Conservation (phyloP, 2,797 vertebrate species). For the Denticeps clupeoides region DNA sequence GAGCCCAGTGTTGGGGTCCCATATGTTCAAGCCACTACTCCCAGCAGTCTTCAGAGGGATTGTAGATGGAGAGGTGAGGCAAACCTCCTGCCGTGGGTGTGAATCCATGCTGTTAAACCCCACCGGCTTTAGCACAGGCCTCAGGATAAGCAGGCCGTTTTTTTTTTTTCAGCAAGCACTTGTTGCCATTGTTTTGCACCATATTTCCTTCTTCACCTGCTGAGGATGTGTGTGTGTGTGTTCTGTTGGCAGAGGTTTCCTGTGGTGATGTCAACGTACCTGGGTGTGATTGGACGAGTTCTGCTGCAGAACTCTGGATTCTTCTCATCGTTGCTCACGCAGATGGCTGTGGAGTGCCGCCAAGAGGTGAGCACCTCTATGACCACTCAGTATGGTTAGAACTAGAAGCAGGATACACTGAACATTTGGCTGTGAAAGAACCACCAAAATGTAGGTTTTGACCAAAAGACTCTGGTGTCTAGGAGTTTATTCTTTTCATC, state of each 20-base stretch:
- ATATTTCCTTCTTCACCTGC: too few species aligned
- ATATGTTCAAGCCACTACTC: conserved; percentile 86
- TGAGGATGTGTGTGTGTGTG: conserved; percentile 17
- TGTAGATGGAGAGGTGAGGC: conserved; percentile 85
- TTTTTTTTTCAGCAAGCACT: too few species aligned
- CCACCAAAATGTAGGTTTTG: too few species aligned
- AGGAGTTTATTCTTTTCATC: too few species aligned
- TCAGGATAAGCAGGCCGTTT: too few species aligned
- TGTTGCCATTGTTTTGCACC: too few species aligned
- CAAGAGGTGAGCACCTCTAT: conserved; percentile 81
- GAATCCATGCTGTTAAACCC: too few species aligned
- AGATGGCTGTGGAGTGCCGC: conserved; percentile 78
- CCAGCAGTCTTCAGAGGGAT: conserved; percentile 80
- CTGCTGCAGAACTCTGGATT: conserved; percentile 84
- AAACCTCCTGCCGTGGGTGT: neutral
- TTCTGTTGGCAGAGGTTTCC: conserved; percentile 70
- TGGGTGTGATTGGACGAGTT: conserved; percentile 83
- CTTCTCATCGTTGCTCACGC: conserved; percentile 82
- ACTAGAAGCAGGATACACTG: too few species aligned
- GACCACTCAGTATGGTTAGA: too few species aligned
- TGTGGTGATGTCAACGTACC: conserved; percentile 90
- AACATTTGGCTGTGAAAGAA: too few species aligned
- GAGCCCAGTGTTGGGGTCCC: conserved; percentile 75
- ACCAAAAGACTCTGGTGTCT: too few species aligned
- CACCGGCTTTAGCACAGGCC: too few species aligned